Evolutionary conservation across 2,113 vertebrate species (phyloP), one percentile per base, ranked within the genome.

Genomic region (Psittacara wagleri): DNA sequence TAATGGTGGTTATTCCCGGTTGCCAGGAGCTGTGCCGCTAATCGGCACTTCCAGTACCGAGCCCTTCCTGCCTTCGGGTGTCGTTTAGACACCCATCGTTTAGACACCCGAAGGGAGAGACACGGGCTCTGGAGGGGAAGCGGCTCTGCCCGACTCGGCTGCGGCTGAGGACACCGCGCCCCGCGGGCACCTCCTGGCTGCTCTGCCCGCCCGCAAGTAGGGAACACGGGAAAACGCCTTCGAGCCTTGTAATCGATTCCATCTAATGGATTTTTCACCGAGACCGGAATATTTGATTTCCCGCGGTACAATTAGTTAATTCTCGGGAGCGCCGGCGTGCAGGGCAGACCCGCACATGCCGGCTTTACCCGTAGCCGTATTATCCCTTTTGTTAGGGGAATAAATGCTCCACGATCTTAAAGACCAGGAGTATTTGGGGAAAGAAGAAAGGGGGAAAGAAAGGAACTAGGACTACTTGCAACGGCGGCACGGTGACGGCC

Each of bases 401-500:
- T 46, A 81, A 92, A 72, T 28, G 69, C 51, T 73, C 12, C 24
- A 1, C 8, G 2, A 18, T 46, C n/a, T 48, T 83, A 54, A 83
- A 88, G 44, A 39, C 11, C 8, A 9, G 24, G 4, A 39, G 7
- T n/a, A 27, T 19, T 17, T 4, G 33, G 7, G 19, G 4, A 27
- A 35, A 52, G 10, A 2, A 28, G 1, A 44, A 44, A 44, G 1
- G 3, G 4, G 17, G 11, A 27, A 20, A 15, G 15, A 14, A 37
- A 46, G 16, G 48, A 70, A 61, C 7, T 39, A 52, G 33, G 27
- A 67, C 31, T 79, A 8, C 1, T 39, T 75, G 51, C 64, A 63
- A 18, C 3, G 5, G 18, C 17, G 41, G 7, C 28, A 5, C 10
- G 35, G 43, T 17, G 39, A 23, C 7, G 41, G 54, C 54, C 28